Evolutionary conservation across 2,113 vertebrate genomes (phyloP).

Genomic region (Arizona elegans): DNA sequence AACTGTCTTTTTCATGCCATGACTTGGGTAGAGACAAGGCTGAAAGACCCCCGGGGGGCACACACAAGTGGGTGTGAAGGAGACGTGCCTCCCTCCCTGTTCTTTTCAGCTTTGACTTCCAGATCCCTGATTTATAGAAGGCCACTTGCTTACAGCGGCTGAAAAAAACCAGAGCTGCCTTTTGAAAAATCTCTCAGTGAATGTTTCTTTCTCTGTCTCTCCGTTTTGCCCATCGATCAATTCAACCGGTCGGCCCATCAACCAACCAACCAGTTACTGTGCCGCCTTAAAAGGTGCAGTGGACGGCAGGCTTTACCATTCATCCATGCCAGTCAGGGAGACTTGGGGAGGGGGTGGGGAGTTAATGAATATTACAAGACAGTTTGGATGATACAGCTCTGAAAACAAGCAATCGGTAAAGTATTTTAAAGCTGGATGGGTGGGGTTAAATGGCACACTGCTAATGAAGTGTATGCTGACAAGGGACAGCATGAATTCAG

Average conservation of each 20-base stretch:
- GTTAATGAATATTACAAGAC: slow-evolving; percentile 52
- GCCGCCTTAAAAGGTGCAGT: background rate
- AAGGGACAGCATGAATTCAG: slow-evolving; percentile 57
- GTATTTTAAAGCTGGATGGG: slow-evolving; percentile 48
- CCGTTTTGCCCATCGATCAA: background rate
- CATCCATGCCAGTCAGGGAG: background rate
- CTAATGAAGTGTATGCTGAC: slow-evolving; percentile 58
- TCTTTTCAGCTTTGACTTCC: background rate
- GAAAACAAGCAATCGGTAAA: slow-evolving; percentile 58
- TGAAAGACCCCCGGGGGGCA: background rate
- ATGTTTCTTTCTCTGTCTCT: background rate
- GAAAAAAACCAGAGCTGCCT: background rate
- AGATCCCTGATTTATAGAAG: background rate
- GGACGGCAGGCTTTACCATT: too few species aligned
- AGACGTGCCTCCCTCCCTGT: background rate
- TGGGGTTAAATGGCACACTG: slow-evolving; percentile 46
- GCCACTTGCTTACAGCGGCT: background rate
- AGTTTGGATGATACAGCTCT: slow-evolving; percentile 40
- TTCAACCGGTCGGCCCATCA: background rate
- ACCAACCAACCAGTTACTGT: background rate
- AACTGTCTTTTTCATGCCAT: background rate
- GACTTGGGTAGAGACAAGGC: background rate
- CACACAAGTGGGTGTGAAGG: background rate
- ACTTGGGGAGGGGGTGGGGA: slow-evolving; percentile 1
- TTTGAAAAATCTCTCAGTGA: background rate